Conservation (phyloP, 2,113 vertebrate genomes). For the Cephalopterus ornatus region DNA sequence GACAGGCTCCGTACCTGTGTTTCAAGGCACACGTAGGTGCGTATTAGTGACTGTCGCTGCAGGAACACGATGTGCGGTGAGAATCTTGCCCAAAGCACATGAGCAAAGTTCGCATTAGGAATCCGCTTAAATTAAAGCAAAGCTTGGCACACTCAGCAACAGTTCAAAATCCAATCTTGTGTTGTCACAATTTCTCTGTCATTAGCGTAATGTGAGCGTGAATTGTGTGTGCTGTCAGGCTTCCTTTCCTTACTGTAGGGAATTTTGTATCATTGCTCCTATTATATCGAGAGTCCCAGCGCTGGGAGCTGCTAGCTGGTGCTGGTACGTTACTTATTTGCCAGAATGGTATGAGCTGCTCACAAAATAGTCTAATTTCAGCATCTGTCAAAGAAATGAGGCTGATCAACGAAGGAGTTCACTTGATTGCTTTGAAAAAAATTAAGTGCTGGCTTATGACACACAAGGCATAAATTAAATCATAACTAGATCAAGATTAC, state of each 20-base stretch:
- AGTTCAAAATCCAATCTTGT: not conserved
- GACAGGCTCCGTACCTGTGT: not conserved
- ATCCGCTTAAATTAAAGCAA: not conserved
- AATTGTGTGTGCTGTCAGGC: not conserved
- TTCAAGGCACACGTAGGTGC: fast-evolving
- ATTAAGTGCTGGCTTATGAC: conserved; percentile 39
- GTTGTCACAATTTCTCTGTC: not conserved
- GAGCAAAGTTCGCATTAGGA: not conserved
- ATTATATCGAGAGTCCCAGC: not conserved
- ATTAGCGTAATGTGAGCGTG: not conserved
- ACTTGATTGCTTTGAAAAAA: conserved; percentile 47
- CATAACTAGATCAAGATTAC: conserved; percentile 25
- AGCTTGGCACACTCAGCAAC: not conserved
- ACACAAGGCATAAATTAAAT: conserved; percentile 73
- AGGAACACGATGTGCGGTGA: not conserved
- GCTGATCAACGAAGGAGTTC: conserved; percentile 26
- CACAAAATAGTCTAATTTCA: not conserved
- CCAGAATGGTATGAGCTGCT: not conserved
- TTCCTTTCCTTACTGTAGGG: not conserved
- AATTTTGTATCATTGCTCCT: not conserved
- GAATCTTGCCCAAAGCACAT: conserved; percentile 33
- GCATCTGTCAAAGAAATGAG: conserved; percentile 52
- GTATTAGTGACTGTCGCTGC: not conserved
- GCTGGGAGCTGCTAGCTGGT: not conserved
- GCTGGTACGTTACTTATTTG: not conserved